A percentile compares a stretch with the other conserved stretches of the same genome.
phyloP scores from a whole-genome alignment of 23 tunicate species.

The Aplidium turbinatum region DNA sequence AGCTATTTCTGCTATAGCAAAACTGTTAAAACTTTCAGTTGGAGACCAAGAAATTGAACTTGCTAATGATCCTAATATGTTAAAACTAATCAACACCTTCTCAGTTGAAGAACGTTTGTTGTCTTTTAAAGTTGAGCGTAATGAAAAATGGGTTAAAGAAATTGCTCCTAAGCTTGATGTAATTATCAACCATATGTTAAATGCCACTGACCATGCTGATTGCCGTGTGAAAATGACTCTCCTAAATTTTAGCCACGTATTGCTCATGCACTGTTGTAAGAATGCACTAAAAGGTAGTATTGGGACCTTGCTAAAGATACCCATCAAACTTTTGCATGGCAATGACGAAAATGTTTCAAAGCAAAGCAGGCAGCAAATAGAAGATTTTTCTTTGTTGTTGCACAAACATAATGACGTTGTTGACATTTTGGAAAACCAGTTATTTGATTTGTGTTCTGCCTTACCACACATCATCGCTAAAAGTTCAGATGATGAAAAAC shows the following conservation, averaged over 20 bases:
- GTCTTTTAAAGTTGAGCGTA: slow-evolving; percentile 16
- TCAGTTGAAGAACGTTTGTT: neutral
- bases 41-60: slow-evolving; percentile 37
- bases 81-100: too few relatives aligned
- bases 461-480: slow-evolving; percentile 40
- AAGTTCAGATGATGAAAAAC: slow-evolving; percentile 45
- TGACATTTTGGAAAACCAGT: slow-evolving; percentile 33
- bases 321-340: slow-evolving; percentile 61
- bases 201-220: slow-evolving; percentile 41
- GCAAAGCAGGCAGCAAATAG: slow-evolving; percentile 12
- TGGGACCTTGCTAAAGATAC: slow-evolving; percentile 39
- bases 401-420: neutral
- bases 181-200: slow-evolving; percentile 16
- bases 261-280: slow-evolving; percentile 27
- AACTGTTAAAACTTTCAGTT: slow-evolving; percentile 3
- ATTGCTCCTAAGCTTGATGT: slow-evolving; percentile 37
- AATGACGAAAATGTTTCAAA: slow-evolving; percentile 8
- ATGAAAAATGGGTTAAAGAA: slow-evolving; percentile 42
- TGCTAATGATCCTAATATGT: neutral
- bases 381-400: slow-evolving; percentile 11
- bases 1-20: slow-evolving; percentile 26
- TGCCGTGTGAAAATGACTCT: slow-evolving; percentile 11
- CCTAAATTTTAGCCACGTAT: slow-evolving; percentile 27
- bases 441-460: slow-evolving; percentile 33
- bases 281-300: slow-evolving; percentile 12